Evolutionary conservation across 1,140 invertebrate genomes (phyloP).

Genomic region (Xylocopa sonorina): DNA sequence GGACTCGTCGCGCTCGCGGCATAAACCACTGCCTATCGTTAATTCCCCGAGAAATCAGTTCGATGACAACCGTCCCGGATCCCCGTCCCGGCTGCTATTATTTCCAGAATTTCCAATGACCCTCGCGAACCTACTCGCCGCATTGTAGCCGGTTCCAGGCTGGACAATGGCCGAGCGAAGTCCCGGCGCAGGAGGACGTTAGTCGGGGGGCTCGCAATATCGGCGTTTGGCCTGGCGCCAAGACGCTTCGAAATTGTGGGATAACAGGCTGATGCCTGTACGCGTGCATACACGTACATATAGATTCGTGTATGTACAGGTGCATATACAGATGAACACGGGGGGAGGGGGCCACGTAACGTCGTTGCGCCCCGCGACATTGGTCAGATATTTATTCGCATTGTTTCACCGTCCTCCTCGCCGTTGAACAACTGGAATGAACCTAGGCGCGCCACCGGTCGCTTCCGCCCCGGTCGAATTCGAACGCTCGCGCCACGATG

Average conservation of each 20-base stretch:
- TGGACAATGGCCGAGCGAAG: slow-evolving; percentile 74
- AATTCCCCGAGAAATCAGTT: slow-evolving; percentile 59
- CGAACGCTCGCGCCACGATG: not conserved
- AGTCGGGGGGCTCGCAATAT: slow-evolving; percentile 65
- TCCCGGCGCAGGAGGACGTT: slow-evolving; percentile 48
- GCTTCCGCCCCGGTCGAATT: slow-evolving; percentile 17
- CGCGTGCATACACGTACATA: not conserved
- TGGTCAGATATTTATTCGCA: slow-evolving; percentile 72
- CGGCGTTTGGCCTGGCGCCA: slow-evolving; percentile 73
- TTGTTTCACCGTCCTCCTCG: slow-evolving; percentile 63
- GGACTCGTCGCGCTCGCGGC: slow-evolving; percentile 47
- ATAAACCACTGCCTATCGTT: slow-evolving; percentile 62
- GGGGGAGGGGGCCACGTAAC: slow-evolving; percentile 23
- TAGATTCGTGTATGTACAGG: not conserved
- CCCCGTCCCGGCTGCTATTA: slow-evolving; percentile 63
- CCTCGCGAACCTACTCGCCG: slow-evolving; percentile 48
- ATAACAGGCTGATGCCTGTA: slow-evolving; percentile 48
- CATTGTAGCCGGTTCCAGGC: slow-evolving; percentile 63
- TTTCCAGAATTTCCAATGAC: slow-evolving; percentile 77
- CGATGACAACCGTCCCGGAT: slow-evolving; percentile 43
- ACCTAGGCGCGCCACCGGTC: too few species aligned
- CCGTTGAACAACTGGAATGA: slow-evolving; percentile 20
- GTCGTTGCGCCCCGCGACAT: slow-evolving; percentile 34
- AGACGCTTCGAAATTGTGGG: slow-evolving; percentile 72
- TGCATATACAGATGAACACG: not conserved